Evolutionary conservation across 2,888 invertebrate species (phyloP).

Genomic region (Hirtodrosophila histrioides): DNA sequence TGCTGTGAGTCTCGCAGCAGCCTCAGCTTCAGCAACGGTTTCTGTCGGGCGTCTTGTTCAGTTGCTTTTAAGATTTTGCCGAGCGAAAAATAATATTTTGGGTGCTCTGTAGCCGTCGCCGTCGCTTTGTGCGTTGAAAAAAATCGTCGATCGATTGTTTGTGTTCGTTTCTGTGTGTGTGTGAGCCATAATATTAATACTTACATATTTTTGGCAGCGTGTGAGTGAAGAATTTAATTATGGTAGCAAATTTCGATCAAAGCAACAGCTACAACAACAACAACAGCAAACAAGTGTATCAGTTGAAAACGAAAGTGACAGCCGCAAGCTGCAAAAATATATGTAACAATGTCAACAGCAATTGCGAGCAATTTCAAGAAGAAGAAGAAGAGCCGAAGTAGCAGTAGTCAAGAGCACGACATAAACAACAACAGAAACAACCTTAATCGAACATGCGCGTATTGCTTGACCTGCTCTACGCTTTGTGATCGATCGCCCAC

Average conservation of each 20-base stretch:
- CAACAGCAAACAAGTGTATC: slow-evolving; percentile 38
- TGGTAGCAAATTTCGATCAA: slow-evolving; percentile 44
- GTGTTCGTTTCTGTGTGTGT: slow-evolving; percentile 22
- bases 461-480: slow-evolving; percentile 67
- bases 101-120: slow-evolving; percentile 44
- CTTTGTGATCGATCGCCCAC: slow-evolving; percentile 60
- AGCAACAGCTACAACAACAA: slow-evolving; percentile 33
- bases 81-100: slow-evolving; percentile 75
- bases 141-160: slow-evolving; percentile 53
- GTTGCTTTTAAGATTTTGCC: slow-evolving; percentile 82
- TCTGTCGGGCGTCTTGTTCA: slow-evolving; percentile 69
- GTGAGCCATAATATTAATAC: slow-evolving; percentile 49
- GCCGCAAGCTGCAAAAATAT: slow-evolving; percentile 46
- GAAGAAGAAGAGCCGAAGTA: slow-evolving; percentile 25
- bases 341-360: slow-evolving; percentile 71
- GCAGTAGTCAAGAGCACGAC: slow-evolving; percentile 45
- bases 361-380: slow-evolving; percentile 40
- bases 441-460: slow-evolving; percentile 57
- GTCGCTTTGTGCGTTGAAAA: slow-evolving; percentile 46
- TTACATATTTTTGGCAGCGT: slow-evolving; percentile 23
- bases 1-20: slow-evolving; percentile 35
- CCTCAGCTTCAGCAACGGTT: slow-evolving; percentile 68
- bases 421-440: slow-evolving; percentile 50
- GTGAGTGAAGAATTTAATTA: slow-evolving; percentile 37
- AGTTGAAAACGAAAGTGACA: slow-evolving; percentile 71